Percentiles rank a stretch among this genome's conserved stretches.
These are phyloP conservation scores for Sternotherus odoratus DNA, from an alignment of 2,797 vertebrate genomes.

Conservation along the genomic window DNA sequence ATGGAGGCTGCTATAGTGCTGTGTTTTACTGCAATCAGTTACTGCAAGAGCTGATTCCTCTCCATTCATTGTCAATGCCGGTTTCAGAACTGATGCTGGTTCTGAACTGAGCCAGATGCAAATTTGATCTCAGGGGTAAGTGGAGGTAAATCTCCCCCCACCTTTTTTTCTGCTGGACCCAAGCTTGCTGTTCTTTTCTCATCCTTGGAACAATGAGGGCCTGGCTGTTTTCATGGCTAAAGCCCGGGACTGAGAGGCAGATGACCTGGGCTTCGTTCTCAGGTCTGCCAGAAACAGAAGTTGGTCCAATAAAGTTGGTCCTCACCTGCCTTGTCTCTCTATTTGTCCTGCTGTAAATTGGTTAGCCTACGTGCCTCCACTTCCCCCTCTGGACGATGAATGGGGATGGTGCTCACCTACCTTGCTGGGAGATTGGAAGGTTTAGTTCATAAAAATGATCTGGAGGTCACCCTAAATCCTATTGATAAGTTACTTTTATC, in stretches of 20 bases:
- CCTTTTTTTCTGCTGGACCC: background rate
- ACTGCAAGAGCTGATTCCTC: slow-evolving; percentile 31
- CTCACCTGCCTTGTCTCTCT: background rate
- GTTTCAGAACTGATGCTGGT: background rate
- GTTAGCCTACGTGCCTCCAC: background rate
- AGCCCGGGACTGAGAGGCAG: background rate
- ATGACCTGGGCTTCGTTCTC: slow-evolving; percentile 16
- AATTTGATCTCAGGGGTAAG: slow-evolving; percentile 21
- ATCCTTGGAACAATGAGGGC: background rate
- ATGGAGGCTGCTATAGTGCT: background rate
- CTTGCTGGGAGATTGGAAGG: background rate
- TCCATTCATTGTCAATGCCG: slow-evolving; percentile 35
- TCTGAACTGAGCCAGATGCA: background rate
- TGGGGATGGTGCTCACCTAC: background rate
- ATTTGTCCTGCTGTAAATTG: background rate
- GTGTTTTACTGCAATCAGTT: background rate
- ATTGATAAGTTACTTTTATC: background rate
- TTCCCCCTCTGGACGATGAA: background rate
- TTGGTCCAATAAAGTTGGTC: background rate
- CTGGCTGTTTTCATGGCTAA: background rate
- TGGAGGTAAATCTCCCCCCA: background rate
- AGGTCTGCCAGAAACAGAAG: background rate
- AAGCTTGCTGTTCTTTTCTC: background rate
- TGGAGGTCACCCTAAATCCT: background rate
- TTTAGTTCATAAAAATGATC: background rate